A percentile compares a stretch with the other conserved stretches of the same genome.
These are phyloP conservation scores for Stegana nigrithorax DNA, from an alignment of 2,888 invertebrate species.

Conservation along the genomic window DNA sequence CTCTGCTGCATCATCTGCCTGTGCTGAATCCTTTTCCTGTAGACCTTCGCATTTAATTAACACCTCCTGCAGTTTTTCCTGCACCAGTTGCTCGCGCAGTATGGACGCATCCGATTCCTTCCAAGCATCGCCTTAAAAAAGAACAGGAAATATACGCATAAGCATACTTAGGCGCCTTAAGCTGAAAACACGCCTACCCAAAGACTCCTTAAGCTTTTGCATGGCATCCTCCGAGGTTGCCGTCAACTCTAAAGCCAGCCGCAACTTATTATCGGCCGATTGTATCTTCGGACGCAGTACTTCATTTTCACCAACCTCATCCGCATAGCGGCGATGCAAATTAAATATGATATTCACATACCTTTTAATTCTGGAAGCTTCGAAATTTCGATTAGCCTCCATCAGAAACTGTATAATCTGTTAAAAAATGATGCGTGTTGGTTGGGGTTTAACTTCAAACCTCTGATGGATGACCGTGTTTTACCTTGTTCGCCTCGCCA, in stretches of 20 bases:
- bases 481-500: constrained; percentile 43
- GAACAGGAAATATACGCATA: background rate
- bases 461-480: background rate
- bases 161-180: background rate
- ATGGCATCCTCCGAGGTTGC: constrained; percentile 55
- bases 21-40: constrained; percentile 40
- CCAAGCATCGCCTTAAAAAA: constrained; percentile 55
- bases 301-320: constrained; percentile 48
- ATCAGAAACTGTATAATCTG: constrained; percentile 52
- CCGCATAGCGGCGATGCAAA: constrained; percentile 50
- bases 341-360: constrained; percentile 51
- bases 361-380: constrained; percentile 53
- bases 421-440: background rate
- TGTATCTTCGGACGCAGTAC: constrained; percentile 52
- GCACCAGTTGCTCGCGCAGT: constrained; percentile 56
- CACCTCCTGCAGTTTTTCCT: constrained; percentile 56
- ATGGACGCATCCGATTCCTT: constrained; percentile 57
- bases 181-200: constrained; percentile 25
- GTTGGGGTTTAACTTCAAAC: background rate
- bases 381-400: constrained; percentile 47
- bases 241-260: constrained; percentile 54
- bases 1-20: constrained; percentile 56
- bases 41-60: constrained; percentile 52
- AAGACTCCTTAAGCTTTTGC: constrained; percentile 45
- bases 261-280: constrained; percentile 53